Evolutionary conservation across 2,888 invertebrate genomes (phyloP).

Genomic region (Germaria angustata): DNA sequence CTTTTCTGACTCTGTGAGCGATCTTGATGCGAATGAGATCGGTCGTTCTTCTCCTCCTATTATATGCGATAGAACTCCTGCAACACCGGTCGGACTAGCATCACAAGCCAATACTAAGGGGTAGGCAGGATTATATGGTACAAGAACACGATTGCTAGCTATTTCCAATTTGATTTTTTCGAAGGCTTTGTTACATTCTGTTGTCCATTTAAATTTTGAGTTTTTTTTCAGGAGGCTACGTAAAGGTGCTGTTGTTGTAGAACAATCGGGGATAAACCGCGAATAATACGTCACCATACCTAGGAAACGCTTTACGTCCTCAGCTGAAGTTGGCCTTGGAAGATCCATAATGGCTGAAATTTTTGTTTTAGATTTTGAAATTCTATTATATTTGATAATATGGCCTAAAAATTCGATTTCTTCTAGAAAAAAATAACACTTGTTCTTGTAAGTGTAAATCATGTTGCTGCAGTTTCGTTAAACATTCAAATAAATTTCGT

Average conservation of each 20-base stretch:
- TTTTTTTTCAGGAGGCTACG: conserved; percentile 38
- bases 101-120: conserved; percentile 49
- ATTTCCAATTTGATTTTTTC: conserved; percentile 46
- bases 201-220: conserved; percentile 47
- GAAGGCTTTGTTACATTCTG: conserved; percentile 49
- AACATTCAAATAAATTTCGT: neutral
- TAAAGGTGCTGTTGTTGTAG: conserved; percentile 54
- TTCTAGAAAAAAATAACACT: conserved; percentile 51
- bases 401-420: no score
- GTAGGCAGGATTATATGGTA: conserved; percentile 48
- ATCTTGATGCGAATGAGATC: conserved; percentile 49
- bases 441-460: conserved; percentile 40
- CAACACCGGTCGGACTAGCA: conserved; percentile 59
- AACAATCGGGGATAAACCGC: no score
- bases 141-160: conserved; percentile 18
- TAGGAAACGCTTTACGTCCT: conserved; percentile 56
- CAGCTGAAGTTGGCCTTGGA: conserved; percentile 41
- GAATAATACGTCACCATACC: conserved; percentile 61
- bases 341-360: conserved; percentile 43
- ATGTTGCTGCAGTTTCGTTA: neutral
- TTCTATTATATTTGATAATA: conserved; percentile 7
- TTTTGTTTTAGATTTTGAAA: conserved; percentile 40
- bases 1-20: conserved; percentile 44
- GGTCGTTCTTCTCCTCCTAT: conserved; percentile 37
- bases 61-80: conserved; percentile 57